Evolutionary conservation across 2,797 vertebrate genomes (phyloP).

Genomic region (Alosa sapidissima): DNA sequence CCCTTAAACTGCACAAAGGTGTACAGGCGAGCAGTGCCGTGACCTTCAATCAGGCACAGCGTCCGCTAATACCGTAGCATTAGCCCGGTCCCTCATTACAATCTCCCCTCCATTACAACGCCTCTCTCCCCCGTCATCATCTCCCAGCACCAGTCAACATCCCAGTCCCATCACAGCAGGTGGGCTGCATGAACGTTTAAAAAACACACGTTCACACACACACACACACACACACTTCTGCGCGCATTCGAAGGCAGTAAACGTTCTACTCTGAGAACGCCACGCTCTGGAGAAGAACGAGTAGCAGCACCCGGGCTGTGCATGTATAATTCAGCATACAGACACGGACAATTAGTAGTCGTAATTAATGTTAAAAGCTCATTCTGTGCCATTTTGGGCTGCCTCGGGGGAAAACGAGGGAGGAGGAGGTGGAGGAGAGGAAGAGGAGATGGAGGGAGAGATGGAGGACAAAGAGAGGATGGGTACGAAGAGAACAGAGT

Average conservation of each 20-base stretch:
- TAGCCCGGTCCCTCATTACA: background rate
- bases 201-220: background rate
- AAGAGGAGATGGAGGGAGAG: background rate
- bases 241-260: conserved; percentile 61
- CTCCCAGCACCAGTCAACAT: background rate
- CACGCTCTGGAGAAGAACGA: conserved; percentile 50
- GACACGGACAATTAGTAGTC: conserved; percentile 66
- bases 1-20: background rate
- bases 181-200: background rate
- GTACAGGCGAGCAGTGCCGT: background rate
- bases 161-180: background rate
- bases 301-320: conserved; percentile 53
- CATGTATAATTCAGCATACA: conserved; percentile 69
- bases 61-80: background rate
- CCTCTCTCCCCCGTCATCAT: background rate
- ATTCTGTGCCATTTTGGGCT: conserved; percentile 37
- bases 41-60: background rate
- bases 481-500: background rate
- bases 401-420: background rate
- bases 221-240: background rate
- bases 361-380: conserved; percentile 62
- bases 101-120: background rate
- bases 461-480: background rate
- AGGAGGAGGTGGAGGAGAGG: background rate
- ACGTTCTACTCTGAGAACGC: conserved; percentile 44